Base-by-base conservation (phyloP, 2,888 invertebrate species). In the Noctua janthina region DNA sequence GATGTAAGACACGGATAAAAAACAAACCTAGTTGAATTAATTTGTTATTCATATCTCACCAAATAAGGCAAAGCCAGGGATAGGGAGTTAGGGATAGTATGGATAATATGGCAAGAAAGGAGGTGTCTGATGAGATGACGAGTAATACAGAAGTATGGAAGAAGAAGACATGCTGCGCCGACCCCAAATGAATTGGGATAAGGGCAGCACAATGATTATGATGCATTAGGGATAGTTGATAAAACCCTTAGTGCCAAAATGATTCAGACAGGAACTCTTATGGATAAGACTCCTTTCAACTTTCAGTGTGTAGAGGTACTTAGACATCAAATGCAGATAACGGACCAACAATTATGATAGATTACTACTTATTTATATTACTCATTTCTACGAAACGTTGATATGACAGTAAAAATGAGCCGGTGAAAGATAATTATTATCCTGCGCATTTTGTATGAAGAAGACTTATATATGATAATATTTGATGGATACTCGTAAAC, bases 391-490 rank as follows among this genome's bases (percentile, higher is more conserved):
- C 35, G 56, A 79, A 84, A 43, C n/a, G 29, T 59, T 59, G 79
- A 35, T 84, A 84, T 23, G 56, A 20, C 8, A 62, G 35, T 70
- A n/a, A 43, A 51, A 77, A 59, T 59, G 68, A 78, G 10, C 68
- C 1, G 1, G 29, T 20, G 67, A 67, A 43, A 83, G 84, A 78
- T 78, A 69, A 78, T 83, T 67, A 68, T 81, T 81, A 54, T 68
- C 68, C 59, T 78, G 59, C 46, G 10, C 39, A 82, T 66, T 76
- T 82, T 3, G 7, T 46, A 59, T 68, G 67, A 68, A 83, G 39
- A 39, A 59, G 20, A 59, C 77, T 54, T 74, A 56, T 39, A 39
- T 5, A 39, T 39, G 77, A 46, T 66, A 76, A 76, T 29, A 62
- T 17, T 23, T 81, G 75, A 82, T 80, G 8, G 78, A 76, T 43